Evolutionary conservation across 1,140 invertebrate species (phyloP), one percentile per base, ranked within the genome.

Genomic region (Drosophila miranda): DNA sequence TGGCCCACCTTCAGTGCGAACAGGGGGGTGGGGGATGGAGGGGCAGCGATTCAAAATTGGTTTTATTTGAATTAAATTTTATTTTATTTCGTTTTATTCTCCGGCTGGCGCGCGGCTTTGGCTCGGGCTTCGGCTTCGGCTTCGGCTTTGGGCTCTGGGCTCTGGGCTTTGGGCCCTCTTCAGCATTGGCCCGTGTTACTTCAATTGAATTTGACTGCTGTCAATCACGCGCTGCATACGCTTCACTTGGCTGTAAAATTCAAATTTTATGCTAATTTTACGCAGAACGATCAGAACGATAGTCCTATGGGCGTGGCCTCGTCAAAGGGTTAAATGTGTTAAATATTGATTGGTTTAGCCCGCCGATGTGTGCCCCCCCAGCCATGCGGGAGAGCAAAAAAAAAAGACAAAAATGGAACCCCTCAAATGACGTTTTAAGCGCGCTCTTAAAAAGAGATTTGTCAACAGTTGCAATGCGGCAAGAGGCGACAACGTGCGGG

Each of bases 251-350:
- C 82, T 87, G 78, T 87, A 82, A 87, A 87, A 87, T 87, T 87
- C 82, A 87, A 87, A 87, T 87, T 87, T 87, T 87, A 87, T 87
- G 82, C 82, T 87, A 87, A 87, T 87, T 87, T 87, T 87, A 72
- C 82, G 78, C 77, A 87, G 74, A 78, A 75, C 82, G 82, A 87
- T 86, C 81, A 87, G 60, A 67, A 67, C 66, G 66, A 38, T 38
- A 66, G 69, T 59, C 62, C 50, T 54, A 57, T 30, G 30, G 30
- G 28, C 28, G 2, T 26, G 53, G 48, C 50, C 45, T 68, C 80
- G 45, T 55, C 67, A 76, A 84, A 83, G 79, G 79, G 79, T 83
- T 83, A 83, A 83, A 83, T 83, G 79, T 83, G 79, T 83, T 83
- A 83, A 83, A 83, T 83, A 83, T 84, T 84, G 81, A 77, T 84